Evolutionary conservation across 2,888 invertebrate genomes (phyloP).

Genomic region (Rotaria magnacalcarata): DNA sequence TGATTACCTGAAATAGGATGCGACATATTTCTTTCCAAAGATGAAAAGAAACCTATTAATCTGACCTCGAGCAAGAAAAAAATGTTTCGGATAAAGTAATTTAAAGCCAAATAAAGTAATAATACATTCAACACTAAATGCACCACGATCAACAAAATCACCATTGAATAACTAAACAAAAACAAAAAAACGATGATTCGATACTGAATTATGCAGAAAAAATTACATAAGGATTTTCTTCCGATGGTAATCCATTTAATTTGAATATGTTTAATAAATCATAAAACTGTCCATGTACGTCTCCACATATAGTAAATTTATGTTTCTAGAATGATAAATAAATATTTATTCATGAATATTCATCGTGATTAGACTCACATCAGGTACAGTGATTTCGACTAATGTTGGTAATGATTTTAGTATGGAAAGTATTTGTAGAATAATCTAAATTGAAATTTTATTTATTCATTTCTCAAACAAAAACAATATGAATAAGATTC

Average conservation of each 20-base stretch:
- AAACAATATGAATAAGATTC: background rate
- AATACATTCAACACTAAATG: conserved; percentile 98
- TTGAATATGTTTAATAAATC: conserved; percentile 95
- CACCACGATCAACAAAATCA: conserved; percentile 64
- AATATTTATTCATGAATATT: conserved; percentile 23
- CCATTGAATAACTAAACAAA: conserved; percentile 24
- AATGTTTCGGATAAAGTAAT: conserved; percentile 86
- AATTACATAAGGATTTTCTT: conserved; percentile 84
- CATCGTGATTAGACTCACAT: conserved; percentile 56
- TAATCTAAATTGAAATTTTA: conserved; percentile 67
- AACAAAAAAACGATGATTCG: background rate
- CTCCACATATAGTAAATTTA: conserved; percentile 96
- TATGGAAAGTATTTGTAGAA: conserved; percentile 79
- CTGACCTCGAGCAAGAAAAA: conserved; percentile 92
- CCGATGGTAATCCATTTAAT: conserved; percentile 88
- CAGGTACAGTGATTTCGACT: conserved; percentile 79
- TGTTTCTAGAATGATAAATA: conserved; percentile 61
- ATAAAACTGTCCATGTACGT: conserved; percentile 97
- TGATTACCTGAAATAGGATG: conserved; percentile 74
- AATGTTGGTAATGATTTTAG: conserved; percentile 79
- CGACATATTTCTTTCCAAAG: too few species aligned
- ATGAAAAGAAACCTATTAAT: conserved; percentile 39
- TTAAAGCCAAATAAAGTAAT: conserved; percentile 94
- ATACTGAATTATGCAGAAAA: conserved; percentile 48
- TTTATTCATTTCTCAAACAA: too few species aligned